These are phyloP conservation scores for Malurus elegans DNA, from an alignment of 2,113 vertebrate species.

Conservation along the genomic window DNA sequence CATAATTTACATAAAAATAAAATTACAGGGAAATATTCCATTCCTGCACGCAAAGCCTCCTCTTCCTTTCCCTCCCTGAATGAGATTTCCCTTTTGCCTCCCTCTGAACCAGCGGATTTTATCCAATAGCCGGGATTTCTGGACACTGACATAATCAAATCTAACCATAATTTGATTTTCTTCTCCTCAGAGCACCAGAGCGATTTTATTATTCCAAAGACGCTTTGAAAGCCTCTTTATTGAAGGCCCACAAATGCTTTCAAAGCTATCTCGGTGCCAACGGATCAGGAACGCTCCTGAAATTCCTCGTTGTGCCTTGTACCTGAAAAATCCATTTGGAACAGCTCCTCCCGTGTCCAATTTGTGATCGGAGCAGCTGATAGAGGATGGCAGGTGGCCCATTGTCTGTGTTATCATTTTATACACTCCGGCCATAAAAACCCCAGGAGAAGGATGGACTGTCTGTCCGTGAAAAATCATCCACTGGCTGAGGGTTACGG, in stretches of 20 bases:
- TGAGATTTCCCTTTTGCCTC: not conserved
- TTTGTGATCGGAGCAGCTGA: conserved; percentile 11
- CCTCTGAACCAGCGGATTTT: not conserved
- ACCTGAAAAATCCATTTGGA: conserved; percentile 63
- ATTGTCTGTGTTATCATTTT: conserved; percentile 73
- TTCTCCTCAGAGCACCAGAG: not conserved
- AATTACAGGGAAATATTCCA: not conserved
- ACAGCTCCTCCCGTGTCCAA: not conserved
- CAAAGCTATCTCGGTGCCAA: not conserved
- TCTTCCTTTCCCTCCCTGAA: not conserved
- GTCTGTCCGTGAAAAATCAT: conserved; percentile 72
- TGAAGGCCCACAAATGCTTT: conserved; percentile 41
- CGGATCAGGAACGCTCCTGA: conserved; percentile 17
- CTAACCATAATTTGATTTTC: not conserved
- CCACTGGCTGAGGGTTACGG: conserved; percentile 60
- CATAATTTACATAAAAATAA: not conserved
- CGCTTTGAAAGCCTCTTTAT: conserved; percentile 24
- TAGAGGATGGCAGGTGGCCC: conserved; percentile 55
- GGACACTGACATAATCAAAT: not conserved
- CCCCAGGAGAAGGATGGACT: conserved; percentile 68
- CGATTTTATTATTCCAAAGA: not conserved
- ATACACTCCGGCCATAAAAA: conserved; percentile 71
- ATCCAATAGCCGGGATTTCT: not conserved
- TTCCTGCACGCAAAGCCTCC: not conserved
- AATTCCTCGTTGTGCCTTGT: conserved; percentile 37